These are phyloP conservation scores for Hyppa rectilinea DNA, from an alignment of 2,888 invertebrate genomes.

Conservation along the genomic window DNA sequence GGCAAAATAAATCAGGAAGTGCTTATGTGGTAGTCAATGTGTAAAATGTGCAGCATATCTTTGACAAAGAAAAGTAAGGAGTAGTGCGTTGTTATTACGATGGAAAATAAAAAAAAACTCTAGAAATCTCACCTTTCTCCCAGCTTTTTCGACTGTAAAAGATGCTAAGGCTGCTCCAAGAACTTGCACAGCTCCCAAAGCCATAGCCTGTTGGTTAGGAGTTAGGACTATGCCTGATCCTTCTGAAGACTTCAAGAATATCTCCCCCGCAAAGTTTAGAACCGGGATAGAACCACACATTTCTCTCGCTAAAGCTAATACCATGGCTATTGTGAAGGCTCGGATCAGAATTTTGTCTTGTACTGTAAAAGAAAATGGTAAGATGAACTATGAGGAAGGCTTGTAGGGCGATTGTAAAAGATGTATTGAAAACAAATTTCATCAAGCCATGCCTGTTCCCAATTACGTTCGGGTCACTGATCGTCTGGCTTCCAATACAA, in stretches of 20 bases:
- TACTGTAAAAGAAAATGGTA: conserved; percentile 72
- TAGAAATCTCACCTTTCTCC: conserved; percentile 80
- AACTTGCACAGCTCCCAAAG: conserved; percentile 84
- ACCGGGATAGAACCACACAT: conserved; percentile 85
- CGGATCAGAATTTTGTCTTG: conserved; percentile 79
- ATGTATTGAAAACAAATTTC: not conserved
- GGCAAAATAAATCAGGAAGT: not conserved
- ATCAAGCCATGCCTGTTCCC: not conserved
- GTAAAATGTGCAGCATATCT: not conserved
- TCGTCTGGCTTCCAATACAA: not conserved
- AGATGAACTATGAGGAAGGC: not conserved
- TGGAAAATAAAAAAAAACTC: not conserved
- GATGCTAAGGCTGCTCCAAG: conserved; percentile 81
- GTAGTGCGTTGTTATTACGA: no score
- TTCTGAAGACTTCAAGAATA: conserved; percentile 78
- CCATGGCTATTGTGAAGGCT: conserved; percentile 81
- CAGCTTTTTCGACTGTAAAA: conserved; percentile 82
- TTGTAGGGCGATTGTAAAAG: not conserved
- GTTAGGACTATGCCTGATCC: conserved; percentile 75
- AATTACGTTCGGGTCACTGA: not conserved
- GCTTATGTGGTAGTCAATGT: not conserved
- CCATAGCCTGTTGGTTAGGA: conserved; percentile 86
- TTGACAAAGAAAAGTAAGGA: not conserved
- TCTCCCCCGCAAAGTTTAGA: conserved; percentile 85
- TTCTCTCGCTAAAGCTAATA: conserved; percentile 79